phyloP scores from a whole-genome alignment of 2,888 invertebrate genomes.

The Nemoura dubitans region DNA sequence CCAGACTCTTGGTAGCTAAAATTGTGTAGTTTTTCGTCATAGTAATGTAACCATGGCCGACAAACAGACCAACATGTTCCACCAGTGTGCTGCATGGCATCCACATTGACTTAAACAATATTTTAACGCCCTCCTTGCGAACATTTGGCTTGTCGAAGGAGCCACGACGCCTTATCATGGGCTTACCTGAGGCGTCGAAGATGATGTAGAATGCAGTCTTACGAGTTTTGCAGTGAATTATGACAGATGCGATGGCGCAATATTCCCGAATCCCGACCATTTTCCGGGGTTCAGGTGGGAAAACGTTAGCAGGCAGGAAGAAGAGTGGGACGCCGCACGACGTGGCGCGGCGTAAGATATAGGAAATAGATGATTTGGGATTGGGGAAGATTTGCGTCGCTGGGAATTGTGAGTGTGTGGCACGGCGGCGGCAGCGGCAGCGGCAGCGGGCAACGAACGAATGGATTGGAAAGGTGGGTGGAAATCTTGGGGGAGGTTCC shows the following conservation, averaged over 20 bases:
- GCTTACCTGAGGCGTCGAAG: not conserved
- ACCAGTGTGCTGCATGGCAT: too few relatives aligned
- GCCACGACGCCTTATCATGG: not conserved
- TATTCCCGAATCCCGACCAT: constrained; percentile 27
- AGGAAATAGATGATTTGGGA: constrained; percentile 40
- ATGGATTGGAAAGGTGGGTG: not conserved
- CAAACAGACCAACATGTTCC: too few relatives aligned
- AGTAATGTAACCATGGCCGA: too few relatives aligned
- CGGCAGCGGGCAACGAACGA: not conserved
- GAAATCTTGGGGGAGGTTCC: not conserved
- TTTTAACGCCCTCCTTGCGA: not conserved
- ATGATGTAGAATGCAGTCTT: constrained; percentile 9
- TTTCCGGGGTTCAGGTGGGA: constrained; percentile 34
- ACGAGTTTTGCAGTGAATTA: constrained; percentile 9
- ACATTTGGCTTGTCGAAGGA: not conserved
- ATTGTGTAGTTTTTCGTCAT: too few relatives aligned
- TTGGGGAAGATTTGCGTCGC: constrained; percentile 29
- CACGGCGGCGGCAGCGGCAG: not conserved
- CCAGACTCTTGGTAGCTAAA: too few relatives aligned
- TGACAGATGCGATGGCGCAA: constrained; percentile 15
- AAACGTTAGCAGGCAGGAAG: constrained; percentile 5
- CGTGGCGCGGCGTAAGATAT: not conserved
- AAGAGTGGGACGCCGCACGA: not conserved
- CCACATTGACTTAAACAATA: constrained; percentile 47
- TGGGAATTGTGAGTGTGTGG: constrained; percentile 19